Evolutionary conservation across 1,140 invertebrate species (phyloP).

Genomic region (Lasioglossum baleicum): DNA sequence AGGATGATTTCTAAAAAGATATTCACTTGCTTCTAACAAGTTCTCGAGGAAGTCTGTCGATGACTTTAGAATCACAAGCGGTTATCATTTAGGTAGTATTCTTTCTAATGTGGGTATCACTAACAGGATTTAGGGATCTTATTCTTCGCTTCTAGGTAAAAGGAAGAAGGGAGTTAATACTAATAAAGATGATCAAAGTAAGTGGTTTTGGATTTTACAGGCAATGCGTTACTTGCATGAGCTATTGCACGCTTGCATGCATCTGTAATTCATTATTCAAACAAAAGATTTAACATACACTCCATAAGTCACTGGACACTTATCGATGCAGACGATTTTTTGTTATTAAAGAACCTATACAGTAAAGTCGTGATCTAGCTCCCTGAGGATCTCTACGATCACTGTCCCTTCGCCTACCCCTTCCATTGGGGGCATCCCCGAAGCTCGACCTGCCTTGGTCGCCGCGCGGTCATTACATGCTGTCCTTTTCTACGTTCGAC

Average conservation of each 20-base stretch:
- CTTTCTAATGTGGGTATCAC: conserved; percentile 32
- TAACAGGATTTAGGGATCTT: conserved; percentile 47
- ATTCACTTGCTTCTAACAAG: conserved; percentile 4
- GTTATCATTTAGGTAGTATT: conserved; percentile 46
- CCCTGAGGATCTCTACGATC: too few relatives aligned
- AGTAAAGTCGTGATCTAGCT: too few relatives aligned
- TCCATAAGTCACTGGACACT: too few relatives aligned
- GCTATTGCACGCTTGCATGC: conserved; percentile 12
- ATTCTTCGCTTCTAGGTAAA: conserved; percentile 67
- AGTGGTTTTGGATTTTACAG: conserved; percentile 52
- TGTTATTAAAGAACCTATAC: too few relatives aligned
- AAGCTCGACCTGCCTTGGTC: too few relatives aligned
- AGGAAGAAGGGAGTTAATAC: conserved; percentile 69
- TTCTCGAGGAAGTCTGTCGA: conserved; percentile 6
- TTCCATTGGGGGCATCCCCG: too few relatives aligned
- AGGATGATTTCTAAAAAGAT: background rate
- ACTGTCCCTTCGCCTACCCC: too few relatives aligned
- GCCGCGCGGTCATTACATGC: too few relatives aligned
- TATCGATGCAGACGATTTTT: too few relatives aligned
- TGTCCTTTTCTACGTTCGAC: too few relatives aligned
- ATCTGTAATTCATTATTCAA: too few relatives aligned
- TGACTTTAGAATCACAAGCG: conserved; percentile 42
- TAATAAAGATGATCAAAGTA: conserved; percentile 65
- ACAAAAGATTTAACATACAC: too few relatives aligned
- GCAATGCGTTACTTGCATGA: background rate